Percentiles rank a stretch among this genome's conserved stretches.
phyloP scores from a whole-genome alignment of 2,113 vertebrate genomes.

The Dromiciops gliroides region DNA sequence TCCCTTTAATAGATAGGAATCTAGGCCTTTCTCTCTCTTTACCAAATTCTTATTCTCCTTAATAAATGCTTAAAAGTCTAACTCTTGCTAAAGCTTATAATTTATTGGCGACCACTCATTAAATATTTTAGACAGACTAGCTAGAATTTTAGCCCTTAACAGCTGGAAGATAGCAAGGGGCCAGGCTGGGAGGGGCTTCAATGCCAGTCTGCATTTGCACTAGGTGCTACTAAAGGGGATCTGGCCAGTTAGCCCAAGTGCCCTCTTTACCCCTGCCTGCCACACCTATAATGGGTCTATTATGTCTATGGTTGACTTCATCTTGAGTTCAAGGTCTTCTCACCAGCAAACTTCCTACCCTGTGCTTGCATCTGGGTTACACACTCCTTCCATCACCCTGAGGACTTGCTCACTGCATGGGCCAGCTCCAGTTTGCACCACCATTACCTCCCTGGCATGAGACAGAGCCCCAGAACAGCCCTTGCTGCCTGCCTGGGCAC shows the following conservation, averaged over 20 bases:
- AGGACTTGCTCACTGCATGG: neutral
- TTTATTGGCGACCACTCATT: no score
- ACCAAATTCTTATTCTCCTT: no score
- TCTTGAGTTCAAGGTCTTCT: neutral
- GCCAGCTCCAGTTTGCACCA: neutral
- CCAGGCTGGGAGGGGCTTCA: neutral
- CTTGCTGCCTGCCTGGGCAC: neutral
- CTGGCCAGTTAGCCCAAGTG: neutral
- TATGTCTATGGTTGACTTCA: neutral
- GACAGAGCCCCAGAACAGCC: neutral
- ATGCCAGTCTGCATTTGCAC: neutral
- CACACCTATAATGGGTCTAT: neutral
- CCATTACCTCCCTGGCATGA: neutral
- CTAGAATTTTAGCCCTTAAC: no score
- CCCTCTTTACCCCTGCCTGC: neutral
- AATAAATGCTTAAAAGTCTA: no score
- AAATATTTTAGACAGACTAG: no score
- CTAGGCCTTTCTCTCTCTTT: no score
- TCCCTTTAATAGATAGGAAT: no score
- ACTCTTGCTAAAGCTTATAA: no score
- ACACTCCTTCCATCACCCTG: neutral
- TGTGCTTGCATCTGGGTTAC: neutral
- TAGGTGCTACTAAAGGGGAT: neutral
- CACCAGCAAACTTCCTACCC: neutral
- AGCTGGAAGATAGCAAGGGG: neutral